phyloP scores from a whole-genome alignment of 2,113 vertebrate genomes.

The Xiphophorus couchianus region DNA sequence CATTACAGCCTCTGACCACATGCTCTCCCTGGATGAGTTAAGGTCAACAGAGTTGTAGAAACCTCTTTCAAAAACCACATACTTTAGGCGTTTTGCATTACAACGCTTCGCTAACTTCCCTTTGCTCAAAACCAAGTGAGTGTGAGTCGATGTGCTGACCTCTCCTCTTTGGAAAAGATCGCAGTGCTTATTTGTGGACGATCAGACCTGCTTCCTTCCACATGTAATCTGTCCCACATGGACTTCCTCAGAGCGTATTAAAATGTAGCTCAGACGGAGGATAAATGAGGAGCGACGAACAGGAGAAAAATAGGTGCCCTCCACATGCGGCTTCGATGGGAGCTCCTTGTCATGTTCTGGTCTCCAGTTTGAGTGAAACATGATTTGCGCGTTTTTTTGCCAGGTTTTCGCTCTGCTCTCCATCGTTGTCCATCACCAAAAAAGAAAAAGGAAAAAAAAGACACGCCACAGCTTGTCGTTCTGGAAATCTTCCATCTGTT shows the following conservation, averaged over 20 bases:
- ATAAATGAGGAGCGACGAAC: conserved; percentile 27
- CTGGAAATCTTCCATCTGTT: conserved; percentile 29
- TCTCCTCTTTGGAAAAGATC: conserved; percentile 47
- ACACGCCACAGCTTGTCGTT: neutral
- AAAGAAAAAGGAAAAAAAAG: neutral
- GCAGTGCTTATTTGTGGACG: conserved; percentile 72
- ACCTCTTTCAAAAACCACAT: conserved; percentile 4
- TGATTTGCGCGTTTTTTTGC: conserved; percentile 61
- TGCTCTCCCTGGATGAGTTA: neutral
- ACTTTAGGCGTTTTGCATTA: conserved; percentile 2
- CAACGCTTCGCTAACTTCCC: conserved; percentile 39
- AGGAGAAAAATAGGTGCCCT: conserved; percentile 25
- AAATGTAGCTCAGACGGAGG: conserved; percentile 31
- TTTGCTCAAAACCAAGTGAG: conserved; percentile 58
- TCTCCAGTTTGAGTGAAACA: conserved; percentile 26
- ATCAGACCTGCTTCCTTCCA: conserved; percentile 71
- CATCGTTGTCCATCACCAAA: conserved; percentile 34
- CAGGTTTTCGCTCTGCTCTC: conserved; percentile 11
- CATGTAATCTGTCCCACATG: conserved; percentile 75
- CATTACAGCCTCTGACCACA: neutral
- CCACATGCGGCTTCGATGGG: conserved; percentile 56
- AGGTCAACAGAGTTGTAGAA: conserved; percentile 10
- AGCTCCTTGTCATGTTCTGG: conserved; percentile 33
- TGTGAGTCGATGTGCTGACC: conserved; percentile 65
- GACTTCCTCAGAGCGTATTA: conserved; percentile 58